Base-by-base conservation (phyloP, 2,888 invertebrate genomes). In the Dicyrtoma fusca region DNA sequence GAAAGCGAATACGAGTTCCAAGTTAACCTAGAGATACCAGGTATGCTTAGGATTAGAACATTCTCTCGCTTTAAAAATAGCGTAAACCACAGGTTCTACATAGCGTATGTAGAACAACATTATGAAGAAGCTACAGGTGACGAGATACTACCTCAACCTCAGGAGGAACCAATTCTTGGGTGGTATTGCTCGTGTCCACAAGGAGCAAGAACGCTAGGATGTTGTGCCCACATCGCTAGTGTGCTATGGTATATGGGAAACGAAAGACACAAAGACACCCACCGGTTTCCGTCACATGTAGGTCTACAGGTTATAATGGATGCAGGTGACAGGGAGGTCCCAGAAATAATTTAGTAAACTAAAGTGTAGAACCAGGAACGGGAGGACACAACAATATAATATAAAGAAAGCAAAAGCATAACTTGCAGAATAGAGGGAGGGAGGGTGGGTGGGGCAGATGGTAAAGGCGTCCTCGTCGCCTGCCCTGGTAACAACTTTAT, bases 151-250 rank as follows among this genome's bases (percentile, higher is more conserved):
- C 55, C 23, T 55, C 19, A 2, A 5, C 19, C 14, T 21, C 17
- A 3, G 1, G 19, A 61, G 4, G 61, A 42, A n/a, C 26, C 26
- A 26, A 61, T 61, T n/a, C 14, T 61, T 11, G 42, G 34, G 5
- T 61, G 61, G 61, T 61, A 61, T 19, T 61, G 61, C 14, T 26
- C 2, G 14, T 61, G 61, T 26, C 4, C 3, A 6, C 6, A 3
- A 26, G 61, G 61, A 10, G 61, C 61, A 14, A 3, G 61, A 26
- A 61, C 61, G 2, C 5, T 61, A 17, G 61, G 61, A 26, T 61
- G 61, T 14, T 61, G 61, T 42, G 61, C 34, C 4, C 61, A 61
- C 19, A 26, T 61, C 14, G 34, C 61, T 4, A 34, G 34, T 19
- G 42, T 61, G 5, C 6, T 61, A 4, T 61, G 61, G 61, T 61